phyloP scores from a whole-genome alignment of 2,888 invertebrate species.

The Drosophila rubida region DNA sequence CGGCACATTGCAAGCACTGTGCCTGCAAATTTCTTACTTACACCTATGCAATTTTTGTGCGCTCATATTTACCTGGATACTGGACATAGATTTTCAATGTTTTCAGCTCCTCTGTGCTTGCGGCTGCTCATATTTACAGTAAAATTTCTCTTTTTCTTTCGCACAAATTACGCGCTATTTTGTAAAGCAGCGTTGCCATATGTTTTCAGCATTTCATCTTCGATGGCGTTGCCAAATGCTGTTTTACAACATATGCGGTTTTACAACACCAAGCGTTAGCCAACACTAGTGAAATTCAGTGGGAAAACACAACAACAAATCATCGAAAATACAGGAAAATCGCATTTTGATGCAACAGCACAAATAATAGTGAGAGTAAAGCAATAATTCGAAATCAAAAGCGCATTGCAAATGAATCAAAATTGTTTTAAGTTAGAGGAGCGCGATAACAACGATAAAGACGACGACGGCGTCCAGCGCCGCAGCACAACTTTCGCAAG shows the following conservation, averaged over 20 bases:
- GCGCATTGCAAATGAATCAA: slow-evolving; percentile 31
- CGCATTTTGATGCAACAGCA: background rate
- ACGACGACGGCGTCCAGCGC: slow-evolving; percentile 27
- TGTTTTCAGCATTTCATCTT: background rate
- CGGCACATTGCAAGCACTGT: slow-evolving; percentile 1
- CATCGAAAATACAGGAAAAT: slow-evolving; percentile 35
- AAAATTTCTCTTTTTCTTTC: slow-evolving; percentile 47
- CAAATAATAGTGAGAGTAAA: slow-evolving; percentile 2
- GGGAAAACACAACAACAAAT: slow-evolving; percentile 52
- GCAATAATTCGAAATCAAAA: slow-evolving; percentile 2
- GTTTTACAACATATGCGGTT: background rate
- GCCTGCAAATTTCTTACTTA: no score
- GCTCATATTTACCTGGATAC: slow-evolving; percentile 75
- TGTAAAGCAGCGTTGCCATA: slow-evolving; percentile 36
- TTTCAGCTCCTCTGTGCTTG: slow-evolving; percentile 73
- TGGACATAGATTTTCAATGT: slow-evolving; percentile 84
- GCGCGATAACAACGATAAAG: slow-evolving; percentile 31
- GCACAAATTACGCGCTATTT: slow-evolving; percentile 74
- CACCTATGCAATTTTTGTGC: background rate
- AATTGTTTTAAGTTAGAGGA: slow-evolving; percentile 30
- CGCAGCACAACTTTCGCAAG: slow-evolving; percentile 37
- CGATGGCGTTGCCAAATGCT: slow-evolving; percentile 34
- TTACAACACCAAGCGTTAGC: slow-evolving; percentile 9
- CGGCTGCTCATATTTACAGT: slow-evolving; percentile 79
- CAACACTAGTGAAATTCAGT: slow-evolving; percentile 35